phyloP scores from a whole-genome alignment of 2,113 vertebrate species.

The Dinomys branickii region DNA sequence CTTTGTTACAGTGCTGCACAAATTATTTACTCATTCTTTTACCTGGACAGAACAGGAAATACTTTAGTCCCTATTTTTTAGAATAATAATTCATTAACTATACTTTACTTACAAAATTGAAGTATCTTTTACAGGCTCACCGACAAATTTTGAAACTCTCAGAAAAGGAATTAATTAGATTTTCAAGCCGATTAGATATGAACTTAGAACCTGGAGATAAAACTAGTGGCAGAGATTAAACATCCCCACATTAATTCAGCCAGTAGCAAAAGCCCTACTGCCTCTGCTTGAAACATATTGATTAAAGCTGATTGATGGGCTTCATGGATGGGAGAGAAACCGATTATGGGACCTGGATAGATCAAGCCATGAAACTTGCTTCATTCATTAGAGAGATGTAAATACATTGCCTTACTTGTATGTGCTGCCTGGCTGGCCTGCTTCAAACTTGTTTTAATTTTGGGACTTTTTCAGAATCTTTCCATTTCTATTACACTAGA shows the following conservation, averaged over 20 bases:
- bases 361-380: neutral
- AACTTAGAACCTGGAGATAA: constrained; percentile 21
- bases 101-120: neutral
- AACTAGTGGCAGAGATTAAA: constrained; percentile 19
- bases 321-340: constrained; percentile 66
- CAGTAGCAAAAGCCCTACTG: neutral
- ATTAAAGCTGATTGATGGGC: constrained; percentile 69
- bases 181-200: constrained; percentile 29
- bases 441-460: neutral
- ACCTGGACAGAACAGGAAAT: neutral
- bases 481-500: neutral
- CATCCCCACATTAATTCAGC: constrained; percentile 41
- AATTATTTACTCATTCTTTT: neutral
- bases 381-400: constrained; percentile 61
- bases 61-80: neutral
- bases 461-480: constrained; percentile 25
- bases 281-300: constrained; percentile 73
- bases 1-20: neutral
- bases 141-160: neutral
- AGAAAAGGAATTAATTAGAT: constrained; percentile 36
- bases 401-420: neutral
- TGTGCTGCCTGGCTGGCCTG: neutral
- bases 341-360: constrained; percentile 39
- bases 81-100: neutral
- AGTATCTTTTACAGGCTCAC: neutral